Evolutionary conservation across 2,113 vertebrate species (phyloP), one percentile per base, ranked within the genome.

Genomic region (Azemiops feae): DNA sequence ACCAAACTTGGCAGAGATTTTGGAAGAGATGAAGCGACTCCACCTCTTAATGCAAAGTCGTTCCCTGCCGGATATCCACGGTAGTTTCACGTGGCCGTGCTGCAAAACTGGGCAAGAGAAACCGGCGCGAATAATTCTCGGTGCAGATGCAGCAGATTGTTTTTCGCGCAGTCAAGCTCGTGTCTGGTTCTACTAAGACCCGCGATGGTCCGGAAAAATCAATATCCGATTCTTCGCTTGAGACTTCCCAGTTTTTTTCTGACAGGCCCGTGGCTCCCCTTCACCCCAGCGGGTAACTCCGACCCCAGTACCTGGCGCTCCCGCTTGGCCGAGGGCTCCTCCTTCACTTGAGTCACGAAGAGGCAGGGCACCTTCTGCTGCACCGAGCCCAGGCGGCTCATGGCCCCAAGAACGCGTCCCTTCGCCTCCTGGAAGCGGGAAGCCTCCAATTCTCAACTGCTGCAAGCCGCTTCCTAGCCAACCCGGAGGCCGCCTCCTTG

Each of bases 321-420:
- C 74, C 98, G 97, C 93, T 99, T 99, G 95, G 97, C 95, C 18
- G 98, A 98, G 5, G 97, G 97, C 96, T 98, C 98, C 8, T 98
- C 97, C 94, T 97, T 98, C 97, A 99, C 98, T 60, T 98, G 97
- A 22, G 98, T 99, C 89, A 97, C 85, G 90, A 99, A 99, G 18
- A 98, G 97, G 85, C 99, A 99, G 0, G 98, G 97, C 50, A 99
- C 96, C 89, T 99, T 99, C 93, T 98, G 97, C 98, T 99, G 99
- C 89, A 99, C 99, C 0, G 98, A 97, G 3, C 98, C 97, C 85
- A 98, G 93, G 1, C 98, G 97, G 1, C 97, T 97, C 98, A 99
- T 98, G 90, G 92, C 88, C 30, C 23, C 23, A 14, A 25, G 52
- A 20, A 53, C 30, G 14, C 5, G 12, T 16, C 50, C 25, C 50